Evolutionary conservation across 2,113 vertebrate genomes (phyloP).

Genomic region (Amblyornis subalaris): DNA sequence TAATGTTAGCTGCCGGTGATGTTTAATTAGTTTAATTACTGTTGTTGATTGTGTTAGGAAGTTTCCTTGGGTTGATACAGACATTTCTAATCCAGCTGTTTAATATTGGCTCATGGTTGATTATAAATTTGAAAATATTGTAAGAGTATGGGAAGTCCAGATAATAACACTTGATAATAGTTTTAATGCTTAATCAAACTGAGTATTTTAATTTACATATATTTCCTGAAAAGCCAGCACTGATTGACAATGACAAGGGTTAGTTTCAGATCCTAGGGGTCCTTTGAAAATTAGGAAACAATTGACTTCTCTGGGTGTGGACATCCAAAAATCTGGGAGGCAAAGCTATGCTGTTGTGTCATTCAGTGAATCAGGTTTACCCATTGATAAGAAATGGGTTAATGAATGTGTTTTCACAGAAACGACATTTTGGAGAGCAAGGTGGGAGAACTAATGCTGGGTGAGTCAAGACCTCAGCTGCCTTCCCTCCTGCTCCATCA

Average conservation of each 20-base stretch:
- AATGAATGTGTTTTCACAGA: not conserved
- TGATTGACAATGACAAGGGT: not conserved
- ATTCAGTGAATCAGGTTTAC: not conserved
- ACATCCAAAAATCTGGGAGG: not conserved
- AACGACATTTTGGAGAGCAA: not conserved
- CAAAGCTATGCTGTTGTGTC: not conserved
- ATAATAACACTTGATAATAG: not conserved
- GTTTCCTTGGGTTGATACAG: not conserved
- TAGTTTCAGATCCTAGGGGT: not conserved
- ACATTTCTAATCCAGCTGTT: not conserved
- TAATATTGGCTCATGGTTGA: not conserved
- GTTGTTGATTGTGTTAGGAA: slow-evolving; percentile 1
- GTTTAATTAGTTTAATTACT: slow-evolving; percentile 25
- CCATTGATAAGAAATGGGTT: not conserved
- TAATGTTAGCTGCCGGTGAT: not conserved
- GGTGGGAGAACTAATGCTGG: not conserved
- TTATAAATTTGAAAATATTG: not conserved
- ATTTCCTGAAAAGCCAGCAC: not conserved
- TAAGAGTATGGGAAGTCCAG: not conserved
- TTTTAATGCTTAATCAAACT: slow-evolving; percentile 3
- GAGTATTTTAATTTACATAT: not conserved
- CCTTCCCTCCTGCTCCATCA: not conserved
- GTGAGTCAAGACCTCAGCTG: not conserved
- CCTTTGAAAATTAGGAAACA: not conserved
- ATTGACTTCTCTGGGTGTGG: not conserved